Base-by-base conservation (phyloP, 1,140 invertebrate species). In the Venturia canescens region DNA sequence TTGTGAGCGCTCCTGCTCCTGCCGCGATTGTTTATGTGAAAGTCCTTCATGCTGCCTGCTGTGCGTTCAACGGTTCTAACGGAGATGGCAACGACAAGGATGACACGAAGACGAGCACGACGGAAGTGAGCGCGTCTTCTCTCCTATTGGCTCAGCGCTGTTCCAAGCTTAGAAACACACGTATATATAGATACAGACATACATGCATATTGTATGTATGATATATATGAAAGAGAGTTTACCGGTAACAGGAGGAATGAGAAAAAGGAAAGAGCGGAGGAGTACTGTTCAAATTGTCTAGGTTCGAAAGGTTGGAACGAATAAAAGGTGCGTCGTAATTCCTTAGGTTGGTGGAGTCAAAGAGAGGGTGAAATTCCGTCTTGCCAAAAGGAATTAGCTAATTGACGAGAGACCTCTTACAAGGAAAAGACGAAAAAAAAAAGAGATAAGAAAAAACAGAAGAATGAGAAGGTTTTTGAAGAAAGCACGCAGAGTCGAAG, bases 361-460 rank as follows among this genome's bases (percentile, higher is more conserved):
- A 74, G 13, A 69, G 31, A 79, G 26, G 21, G 57, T 16, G 29
- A 31, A 44, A 44, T 81, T 18, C 75, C 53, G 75, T 78, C 63
- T 70, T 66, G 79, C 78, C 75, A 79, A 69, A 84, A 84, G 82
- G 83, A 87, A 88, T 87, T 86, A 88, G 84, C 85, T 88, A 87
- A 88, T 85, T 88, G 87, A 85, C 82, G 82, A 84, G 82, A 84
- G 81, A 83, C 77, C 81, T 84, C 80, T 84, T 77, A 79, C 50
- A 77, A 78, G 53, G 34, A 77, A 31, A 75, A 83, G 70, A 77
- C 80, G 67, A 70, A 79, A 13, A 63, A 60, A 76, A 80, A 48
- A n/a, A 70, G 29, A 71, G 18, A 71, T 57, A 57, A 70, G 16
- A 26, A 70, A 70, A 27, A 53, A 13, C 3, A 23, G 21, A 11